Evolutionary conservation across 2,797 vertebrate genomes (phyloP).

Genomic region (Hoplostethus mediterraneus): DNA sequence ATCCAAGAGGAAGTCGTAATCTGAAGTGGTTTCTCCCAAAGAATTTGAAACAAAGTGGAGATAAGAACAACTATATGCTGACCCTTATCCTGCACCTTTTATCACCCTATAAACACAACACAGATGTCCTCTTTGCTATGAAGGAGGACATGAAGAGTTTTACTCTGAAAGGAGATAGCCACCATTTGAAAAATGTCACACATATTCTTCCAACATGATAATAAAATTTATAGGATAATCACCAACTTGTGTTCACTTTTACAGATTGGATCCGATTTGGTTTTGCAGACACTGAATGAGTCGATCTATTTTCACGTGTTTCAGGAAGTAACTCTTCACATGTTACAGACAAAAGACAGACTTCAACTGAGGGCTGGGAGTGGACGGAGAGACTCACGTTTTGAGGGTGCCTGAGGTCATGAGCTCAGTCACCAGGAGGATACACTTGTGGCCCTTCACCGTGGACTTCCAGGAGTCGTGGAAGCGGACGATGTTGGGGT

Average conservation of each 20-base stretch:
- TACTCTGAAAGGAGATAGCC: slow-evolving; percentile 8
- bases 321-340: too few species aligned
- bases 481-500: slow-evolving; percentile 98
- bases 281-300: neutral
- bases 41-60: slow-evolving; percentile 5
- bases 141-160: neutral
- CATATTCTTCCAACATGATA: neutral
- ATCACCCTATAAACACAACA: slow-evolving; percentile 17
- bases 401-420: slow-evolving; percentile 99
- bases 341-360: too few species aligned
- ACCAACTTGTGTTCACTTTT: neutral
- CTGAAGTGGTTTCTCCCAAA: slow-evolving; percentile 17
- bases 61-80: neutral
- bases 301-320: too few species aligned
- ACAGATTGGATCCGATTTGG: neutral
- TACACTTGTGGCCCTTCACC: slow-evolving; percentile 94
- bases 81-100: neutral
- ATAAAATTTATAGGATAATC: neutral
- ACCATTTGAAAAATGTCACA: neutral
- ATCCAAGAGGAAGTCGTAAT: slow-evolving; percentile 37
- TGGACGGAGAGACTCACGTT: slow-evolving; percentile 87
- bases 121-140: slow-evolving; percentile 4
- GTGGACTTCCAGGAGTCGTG: slow-evolving; percentile 98
- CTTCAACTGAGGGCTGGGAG: neutral
- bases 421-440: slow-evolving; percentile 96